These are phyloP conservation scores for Nyctibius grandis DNA, from an alignment of 2,797 vertebrate genomes.

Conservation along the genomic window DNA sequence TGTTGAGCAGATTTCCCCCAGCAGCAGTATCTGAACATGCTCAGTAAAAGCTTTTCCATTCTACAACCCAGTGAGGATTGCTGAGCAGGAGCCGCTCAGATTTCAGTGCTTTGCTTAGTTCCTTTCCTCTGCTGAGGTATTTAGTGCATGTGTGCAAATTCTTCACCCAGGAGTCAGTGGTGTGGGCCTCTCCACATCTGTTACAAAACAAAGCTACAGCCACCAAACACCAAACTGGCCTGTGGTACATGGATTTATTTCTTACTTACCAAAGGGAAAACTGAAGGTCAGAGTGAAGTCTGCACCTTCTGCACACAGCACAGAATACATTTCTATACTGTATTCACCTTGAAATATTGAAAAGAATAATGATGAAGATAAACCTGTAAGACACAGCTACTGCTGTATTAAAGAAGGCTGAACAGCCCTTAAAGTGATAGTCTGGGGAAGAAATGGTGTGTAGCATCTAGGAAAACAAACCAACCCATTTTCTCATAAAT, in stretches of 20 bases:
- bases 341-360: not conserved
- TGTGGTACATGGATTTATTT: not conserved
- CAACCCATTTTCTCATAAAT: not conserved
- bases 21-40: not conserved
- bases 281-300: fast-evolving
- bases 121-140: not conserved
- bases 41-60: not conserved
- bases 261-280: not conserved
- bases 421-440: not conserved
- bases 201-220: not conserved
- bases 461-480: not conserved
- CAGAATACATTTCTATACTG: not conserved
- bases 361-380: not conserved
- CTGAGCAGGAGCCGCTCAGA: not conserved
- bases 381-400: not conserved
- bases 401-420: not conserved
- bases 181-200: not conserved
- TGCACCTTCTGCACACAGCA: not conserved
- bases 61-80: not conserved
- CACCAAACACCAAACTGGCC: not conserved
- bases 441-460: not conserved
- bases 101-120: not conserved
- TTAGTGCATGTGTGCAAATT: not conserved
- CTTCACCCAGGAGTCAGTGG: not conserved
- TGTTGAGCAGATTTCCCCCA: not conserved